Base-by-base conservation (phyloP, 2,797 vertebrate genomes). In the Thunnus albacares region DNA sequence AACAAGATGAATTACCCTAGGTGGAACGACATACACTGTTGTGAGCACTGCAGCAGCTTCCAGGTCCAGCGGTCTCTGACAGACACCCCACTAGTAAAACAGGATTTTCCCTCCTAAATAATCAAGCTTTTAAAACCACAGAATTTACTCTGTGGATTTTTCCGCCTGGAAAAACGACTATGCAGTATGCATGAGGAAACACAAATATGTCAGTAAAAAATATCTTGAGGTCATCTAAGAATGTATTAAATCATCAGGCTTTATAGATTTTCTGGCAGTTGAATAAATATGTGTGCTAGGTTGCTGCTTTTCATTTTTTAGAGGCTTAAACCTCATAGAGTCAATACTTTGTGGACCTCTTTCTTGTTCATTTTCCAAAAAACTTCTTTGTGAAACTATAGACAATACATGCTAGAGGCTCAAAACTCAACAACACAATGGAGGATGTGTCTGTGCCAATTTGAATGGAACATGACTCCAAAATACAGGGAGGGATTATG, bases 71-170 rank as follows among this genome's bases (percentile, higher is more conserved):
- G 12, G 28, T 24, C 80, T 43, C 51, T 76, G 64, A 68, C 81
- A 89, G 82, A 81, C 86, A 75, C 71, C 55, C 66, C 76, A 64
- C 86, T 85, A 75, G 80, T 84, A 81, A 90, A 89, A 87, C 55
- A 80, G 83, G 74, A 79, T 83, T 90, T 90, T 76, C 79, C 65
- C 71, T 75, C 51, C 65, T 45, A 41, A 73, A 62, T 73, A 78
- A 84, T 77, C 71, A 74, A 69, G 69, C 65, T 77, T 74, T 7
- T 51, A 79, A 90, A 83, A 84, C 79, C 75, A 75, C 71, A 87
- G 15, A 77, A 81, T 87, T 84, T 83, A 76, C 80, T 79, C 63
- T 66, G 75, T 86, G 84, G 80, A 84, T 87, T 85, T 91, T 90
- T 89, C 72, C 56, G 28, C 69, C 68, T 81, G 83, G 83, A 91